phyloP scores from a whole-genome alignment of 2,797 vertebrate species.

The Poecile montanus region DNA sequence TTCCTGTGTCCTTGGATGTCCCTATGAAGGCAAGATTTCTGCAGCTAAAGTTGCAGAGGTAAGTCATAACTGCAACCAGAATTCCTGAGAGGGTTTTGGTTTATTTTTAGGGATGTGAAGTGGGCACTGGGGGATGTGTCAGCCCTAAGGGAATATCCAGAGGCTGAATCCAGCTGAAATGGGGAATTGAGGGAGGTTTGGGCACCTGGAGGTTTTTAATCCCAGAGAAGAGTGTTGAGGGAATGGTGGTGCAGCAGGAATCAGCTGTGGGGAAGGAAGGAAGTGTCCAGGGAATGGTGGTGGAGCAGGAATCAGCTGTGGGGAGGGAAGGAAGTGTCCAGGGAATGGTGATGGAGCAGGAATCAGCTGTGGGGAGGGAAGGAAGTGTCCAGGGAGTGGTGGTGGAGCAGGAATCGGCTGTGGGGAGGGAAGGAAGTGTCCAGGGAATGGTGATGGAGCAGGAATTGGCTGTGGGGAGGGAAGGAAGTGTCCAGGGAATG shows the following conservation, averaged over 20 bases:
- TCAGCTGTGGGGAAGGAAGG: not conserved
- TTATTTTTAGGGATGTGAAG: not conserved
- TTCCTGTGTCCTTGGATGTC: conserved; percentile 95
- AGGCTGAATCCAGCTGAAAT: not conserved
- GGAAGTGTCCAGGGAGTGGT: no score
- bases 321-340: not conserved
- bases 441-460: rapidly evolving
- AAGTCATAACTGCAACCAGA: conserved; percentile 13
- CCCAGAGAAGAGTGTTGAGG: not conserved
- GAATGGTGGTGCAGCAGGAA: rapidly evolving
- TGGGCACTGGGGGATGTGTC: not conserved
- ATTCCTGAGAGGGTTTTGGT: not conserved
- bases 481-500: no score
- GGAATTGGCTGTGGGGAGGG: not conserved
- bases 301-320: rapidly evolving
- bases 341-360: rapidly evolving
- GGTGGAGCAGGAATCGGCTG: rapidly evolving
- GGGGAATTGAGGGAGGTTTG: not conserved
- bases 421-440: not conserved
- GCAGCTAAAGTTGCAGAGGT: conserved; percentile 93
- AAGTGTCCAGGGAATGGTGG: not conserved
- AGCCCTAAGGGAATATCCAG: not conserved
- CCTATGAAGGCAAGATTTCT: conserved; percentile 93
- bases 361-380: not conserved
- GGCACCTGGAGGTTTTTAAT: not conserved